Percentiles rank a stretch among this genome's conserved stretches.
Evolutionary conservation across 1,140 invertebrate species (phyloP).

Genomic region (Magallana gigas): DNA sequence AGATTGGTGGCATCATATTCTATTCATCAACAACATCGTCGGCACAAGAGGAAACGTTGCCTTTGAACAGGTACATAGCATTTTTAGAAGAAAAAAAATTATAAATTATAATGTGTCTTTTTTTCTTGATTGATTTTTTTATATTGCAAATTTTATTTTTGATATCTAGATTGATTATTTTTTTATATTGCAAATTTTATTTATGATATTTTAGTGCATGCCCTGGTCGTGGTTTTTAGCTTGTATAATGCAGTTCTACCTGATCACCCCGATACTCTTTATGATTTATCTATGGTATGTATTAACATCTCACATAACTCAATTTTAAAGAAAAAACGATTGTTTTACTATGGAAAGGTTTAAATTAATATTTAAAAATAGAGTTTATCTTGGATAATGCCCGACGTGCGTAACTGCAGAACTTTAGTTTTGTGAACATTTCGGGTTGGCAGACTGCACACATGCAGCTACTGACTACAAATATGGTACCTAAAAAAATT

Average conservation of each 20-base stretch:
- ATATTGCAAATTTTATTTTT: not conserved
- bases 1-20: conserved; percentile 90
- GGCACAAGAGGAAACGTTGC: conserved; percentile 73
- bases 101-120: no score
- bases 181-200: not conserved
- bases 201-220: conserved; percentile 83
- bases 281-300: conserved; percentile 70
- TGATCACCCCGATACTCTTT: conserved; percentile 84
- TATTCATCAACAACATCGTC: conserved; percentile 91
- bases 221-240: conserved; percentile 88
- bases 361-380: no score
- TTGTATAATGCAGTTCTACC: conserved; percentile 89
- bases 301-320: not conserved
- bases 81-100: no score
- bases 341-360: not conserved
- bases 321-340: not conserved
- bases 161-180: not conserved
- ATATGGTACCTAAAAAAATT: no score
- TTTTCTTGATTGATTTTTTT: not conserved
- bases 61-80: conserved; percentile 48
- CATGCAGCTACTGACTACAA: no score
- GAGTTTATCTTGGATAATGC: no score
- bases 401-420: no score
- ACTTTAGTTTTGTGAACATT: no score
- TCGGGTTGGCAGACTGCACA: no score